These are phyloP conservation scores for Siphamia tubifer DNA, from an alignment of 2,113 vertebrate species.

Conservation along the genomic window DNA sequence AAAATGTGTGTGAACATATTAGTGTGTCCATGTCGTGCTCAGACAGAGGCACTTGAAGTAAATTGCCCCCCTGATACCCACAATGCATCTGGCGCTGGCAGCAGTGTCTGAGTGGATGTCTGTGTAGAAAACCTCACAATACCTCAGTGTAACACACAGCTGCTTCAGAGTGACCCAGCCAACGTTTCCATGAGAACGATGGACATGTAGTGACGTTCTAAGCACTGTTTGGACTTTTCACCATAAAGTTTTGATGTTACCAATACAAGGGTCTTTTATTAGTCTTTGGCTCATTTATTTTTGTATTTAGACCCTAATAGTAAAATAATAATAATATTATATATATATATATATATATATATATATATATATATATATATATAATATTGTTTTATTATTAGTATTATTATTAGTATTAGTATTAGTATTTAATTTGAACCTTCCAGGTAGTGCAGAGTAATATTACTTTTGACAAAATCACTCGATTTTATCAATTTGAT, in stretches of 20 bases:
- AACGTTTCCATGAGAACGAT: slow-evolving; percentile 17
- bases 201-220: not conserved
- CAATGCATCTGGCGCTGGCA: slow-evolving; percentile 71
- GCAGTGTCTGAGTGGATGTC: slow-evolving; percentile 41
- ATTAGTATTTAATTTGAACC: too few species aligned
- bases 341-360: too few species aligned
- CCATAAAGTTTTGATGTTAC: not conserved
- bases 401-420: too few species aligned
- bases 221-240: not conserved
- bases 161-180: slow-evolving; percentile 3
- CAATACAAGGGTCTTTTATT: too few species aligned
- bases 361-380: too few species aligned
- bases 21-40: slow-evolving; percentile 4
- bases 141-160: slow-evolving; percentile 33
- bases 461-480: too few species aligned
- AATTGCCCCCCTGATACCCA: slow-evolving; percentile 65
- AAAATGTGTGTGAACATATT: slow-evolving; percentile 7
- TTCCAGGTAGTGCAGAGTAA: too few species aligned
- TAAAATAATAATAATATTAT: too few species aligned
- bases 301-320: too few species aligned
- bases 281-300: too few species aligned
- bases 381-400: too few species aligned
- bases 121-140: slow-evolving; percentile 39
- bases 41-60: slow-evolving; percentile 55
- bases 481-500: too few species aligned